A percentile compares a stretch with the other conserved stretches of the same genome.
phyloP scores from a whole-genome alignment of 2,113 vertebrate genomes.

The Fregata magnificens region DNA sequence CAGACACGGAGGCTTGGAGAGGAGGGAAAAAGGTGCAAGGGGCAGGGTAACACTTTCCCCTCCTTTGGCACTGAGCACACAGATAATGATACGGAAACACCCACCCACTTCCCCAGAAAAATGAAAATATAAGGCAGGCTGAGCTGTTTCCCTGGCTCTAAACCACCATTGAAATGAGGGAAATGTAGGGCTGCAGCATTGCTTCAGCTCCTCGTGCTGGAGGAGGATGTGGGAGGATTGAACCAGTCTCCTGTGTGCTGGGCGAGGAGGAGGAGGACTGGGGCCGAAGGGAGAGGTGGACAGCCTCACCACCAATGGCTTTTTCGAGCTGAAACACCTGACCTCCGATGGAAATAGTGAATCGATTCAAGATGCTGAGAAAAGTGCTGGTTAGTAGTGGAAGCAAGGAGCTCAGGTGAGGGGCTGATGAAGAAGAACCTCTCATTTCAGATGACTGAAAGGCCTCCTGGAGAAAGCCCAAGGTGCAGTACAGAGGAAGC shows the following conservation, averaged over 20 bases:
- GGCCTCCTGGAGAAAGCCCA: neutral
- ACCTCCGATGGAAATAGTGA: neutral
- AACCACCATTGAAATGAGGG: neutral
- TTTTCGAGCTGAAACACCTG: neutral
- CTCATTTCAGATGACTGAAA: neutral
- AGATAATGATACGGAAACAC: neutral
- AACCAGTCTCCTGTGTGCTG: neutral
- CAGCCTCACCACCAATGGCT: neutral
- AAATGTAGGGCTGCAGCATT: neutral
- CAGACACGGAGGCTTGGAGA: rapidly evolving
- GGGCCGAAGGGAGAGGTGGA: neutral
- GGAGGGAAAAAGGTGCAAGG: neutral
- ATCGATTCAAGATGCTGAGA: neutral
- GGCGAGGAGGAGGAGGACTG: neutral
- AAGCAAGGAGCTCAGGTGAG: neutral
- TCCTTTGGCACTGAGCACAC: neutral
- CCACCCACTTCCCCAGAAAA: neutral
- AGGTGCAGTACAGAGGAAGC: neutral
- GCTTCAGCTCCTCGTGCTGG: neutral
- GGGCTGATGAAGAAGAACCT: neutral
- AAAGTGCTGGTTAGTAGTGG: neutral
- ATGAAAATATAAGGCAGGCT: neutral
- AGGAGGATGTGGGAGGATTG: neutral
- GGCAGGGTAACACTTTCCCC: neutral
- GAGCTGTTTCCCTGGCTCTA: neutral